A percentile compares a stretch with the other conserved stretches of the same genome.
These are phyloP conservation scores for Cotesia chilonis DNA, from an alignment of 1,140 invertebrate species.

Conservation along the genomic window DNA sequence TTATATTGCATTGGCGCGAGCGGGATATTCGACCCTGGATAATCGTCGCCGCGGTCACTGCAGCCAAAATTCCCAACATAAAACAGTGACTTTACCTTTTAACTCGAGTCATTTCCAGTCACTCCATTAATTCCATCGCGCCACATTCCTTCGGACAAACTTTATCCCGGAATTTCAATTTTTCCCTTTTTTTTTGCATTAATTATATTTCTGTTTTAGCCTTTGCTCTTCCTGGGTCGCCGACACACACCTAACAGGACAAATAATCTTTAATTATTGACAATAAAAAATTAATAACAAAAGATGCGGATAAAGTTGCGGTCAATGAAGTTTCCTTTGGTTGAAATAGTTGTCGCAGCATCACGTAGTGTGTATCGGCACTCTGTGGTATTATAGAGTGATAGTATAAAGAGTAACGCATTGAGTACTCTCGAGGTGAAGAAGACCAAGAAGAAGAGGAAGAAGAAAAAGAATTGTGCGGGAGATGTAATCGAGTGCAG, in stretches of 20 bases:
- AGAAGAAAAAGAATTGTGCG: conserved; percentile 3
- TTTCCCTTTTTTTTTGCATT: neutral
- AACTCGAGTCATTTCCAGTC: too few species aligned
- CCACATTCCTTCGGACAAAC: too few species aligned
- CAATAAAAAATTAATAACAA: neutral
- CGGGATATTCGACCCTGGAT: conserved; percentile 15
- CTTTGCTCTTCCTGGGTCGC: neutral
- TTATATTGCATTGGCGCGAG: neutral
- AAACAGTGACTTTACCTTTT: conserved; percentile 8
- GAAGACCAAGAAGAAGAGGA: neutral
- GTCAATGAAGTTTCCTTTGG: conserved; percentile 14
- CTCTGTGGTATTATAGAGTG: neutral
- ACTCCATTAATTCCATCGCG: too few species aligned
- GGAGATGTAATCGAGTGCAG: conserved; percentile 23
- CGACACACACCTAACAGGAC: too few species aligned
- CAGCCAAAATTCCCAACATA: neutral
- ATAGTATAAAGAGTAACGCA: too few species aligned
- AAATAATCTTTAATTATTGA: too few species aligned
- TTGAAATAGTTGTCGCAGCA: conserved; percentile 24
- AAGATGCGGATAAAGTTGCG: neutral
- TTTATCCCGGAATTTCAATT: too few species aligned
- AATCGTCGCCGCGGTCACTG: neutral
- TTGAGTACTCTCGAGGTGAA: neutral
- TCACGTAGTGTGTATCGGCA: conserved; percentile 23
- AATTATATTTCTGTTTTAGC: neutral